Evolutionary conservation across 2,113 vertebrate genomes (phyloP).

Genomic region (Rafetus swinhoei): DNA sequence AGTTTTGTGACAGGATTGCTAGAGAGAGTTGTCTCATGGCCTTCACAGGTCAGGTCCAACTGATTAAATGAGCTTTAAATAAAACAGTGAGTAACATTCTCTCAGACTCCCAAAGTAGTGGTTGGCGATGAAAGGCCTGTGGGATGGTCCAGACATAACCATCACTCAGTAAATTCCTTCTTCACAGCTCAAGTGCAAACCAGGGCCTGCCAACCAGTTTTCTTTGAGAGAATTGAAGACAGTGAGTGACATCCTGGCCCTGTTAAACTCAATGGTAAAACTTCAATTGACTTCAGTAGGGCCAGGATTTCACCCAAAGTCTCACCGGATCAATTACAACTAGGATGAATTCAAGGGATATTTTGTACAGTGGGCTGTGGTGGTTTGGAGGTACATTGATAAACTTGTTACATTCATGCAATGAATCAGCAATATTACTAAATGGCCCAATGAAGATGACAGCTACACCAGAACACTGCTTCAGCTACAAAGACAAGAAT

Average conservation of each 20-base stretch:
- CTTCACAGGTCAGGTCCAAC: background rate
- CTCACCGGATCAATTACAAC: background rate
- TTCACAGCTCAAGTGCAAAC: background rate
- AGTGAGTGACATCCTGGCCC: background rate
- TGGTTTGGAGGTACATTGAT: background rate
- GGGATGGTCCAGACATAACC: background rate
- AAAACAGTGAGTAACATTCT: background rate
- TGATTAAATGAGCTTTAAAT: background rate
- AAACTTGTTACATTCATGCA: background rate
- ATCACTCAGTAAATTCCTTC: background rate
- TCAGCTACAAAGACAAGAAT: background rate
- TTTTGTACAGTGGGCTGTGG: background rate
- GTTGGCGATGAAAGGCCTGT: background rate
- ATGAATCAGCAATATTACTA: background rate
- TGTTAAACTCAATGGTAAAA: background rate
- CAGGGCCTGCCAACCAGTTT: background rate
- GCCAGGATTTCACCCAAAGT: background rate
- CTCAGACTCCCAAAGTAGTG: background rate
- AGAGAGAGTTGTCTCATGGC: too few relatives aligned
- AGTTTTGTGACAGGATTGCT: too few relatives aligned
- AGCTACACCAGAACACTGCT: background rate
- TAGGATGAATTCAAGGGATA: background rate
- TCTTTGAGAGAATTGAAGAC: background rate
- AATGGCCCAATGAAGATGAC: background rate
- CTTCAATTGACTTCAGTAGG: background rate